These are phyloP conservation scores for Cirrhinus molitorella DNA, from an alignment of 2,797 vertebrate species.

Conservation along the genomic window DNA sequence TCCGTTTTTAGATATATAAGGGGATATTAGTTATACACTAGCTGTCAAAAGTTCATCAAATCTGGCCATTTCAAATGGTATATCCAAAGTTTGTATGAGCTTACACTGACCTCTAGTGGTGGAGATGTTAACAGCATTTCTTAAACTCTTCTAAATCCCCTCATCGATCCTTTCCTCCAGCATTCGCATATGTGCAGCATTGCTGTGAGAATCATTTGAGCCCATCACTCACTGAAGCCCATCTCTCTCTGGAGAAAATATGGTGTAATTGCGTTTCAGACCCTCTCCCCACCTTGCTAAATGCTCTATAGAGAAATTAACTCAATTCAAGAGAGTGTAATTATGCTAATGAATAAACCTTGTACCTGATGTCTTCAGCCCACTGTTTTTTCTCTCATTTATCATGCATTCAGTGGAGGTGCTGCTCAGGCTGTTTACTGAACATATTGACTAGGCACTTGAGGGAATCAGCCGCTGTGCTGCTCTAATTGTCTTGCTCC, in stretches of 20 bases:
- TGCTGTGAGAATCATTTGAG: neutral
- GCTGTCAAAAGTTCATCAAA: neutral
- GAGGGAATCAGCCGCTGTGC: neutral
- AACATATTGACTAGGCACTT: slow-evolving; percentile 21
- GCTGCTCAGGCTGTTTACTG: slow-evolving; percentile 41
- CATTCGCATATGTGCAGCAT: neutral
- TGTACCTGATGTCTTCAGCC: slow-evolving; percentile 8
- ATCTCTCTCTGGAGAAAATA: neutral
- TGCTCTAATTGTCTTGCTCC: slow-evolving; percentile 31
- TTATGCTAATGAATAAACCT: slow-evolving; percentile 40
- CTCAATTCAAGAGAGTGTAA: slow-evolving; percentile 45
- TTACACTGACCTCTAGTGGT: slow-evolving; percentile 46
- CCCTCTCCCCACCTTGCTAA: neutral
- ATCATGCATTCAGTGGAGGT: slow-evolving; percentile 34
- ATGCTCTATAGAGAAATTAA: slow-evolving; percentile 31
- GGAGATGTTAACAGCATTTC: neutral
- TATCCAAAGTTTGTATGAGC: slow-evolving; percentile 52
- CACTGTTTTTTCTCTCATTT: slow-evolving; percentile 26
- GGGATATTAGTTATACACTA: neutral
- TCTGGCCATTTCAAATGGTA: neutral
- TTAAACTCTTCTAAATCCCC: neutral
- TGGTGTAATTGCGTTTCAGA: slow-evolving; percentile 13
- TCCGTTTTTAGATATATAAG: neutral
- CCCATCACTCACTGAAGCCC: neutral
- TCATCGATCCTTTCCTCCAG: neutral